Conservation (phyloP, 2,797 vertebrate species). For the Bovichtus variegatus region DNA sequence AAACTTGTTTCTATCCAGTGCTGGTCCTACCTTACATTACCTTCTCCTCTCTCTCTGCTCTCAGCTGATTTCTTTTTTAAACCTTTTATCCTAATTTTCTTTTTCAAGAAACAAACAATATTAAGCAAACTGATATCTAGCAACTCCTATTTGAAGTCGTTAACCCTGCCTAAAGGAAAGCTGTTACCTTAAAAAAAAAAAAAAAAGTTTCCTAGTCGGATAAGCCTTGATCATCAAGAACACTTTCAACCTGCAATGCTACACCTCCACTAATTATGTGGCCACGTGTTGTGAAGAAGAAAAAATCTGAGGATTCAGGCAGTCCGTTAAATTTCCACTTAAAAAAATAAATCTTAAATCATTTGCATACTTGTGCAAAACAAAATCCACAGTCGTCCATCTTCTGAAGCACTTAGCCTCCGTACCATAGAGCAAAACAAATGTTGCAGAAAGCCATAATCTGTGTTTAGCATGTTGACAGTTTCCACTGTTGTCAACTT, state of each 20-base stretch:
- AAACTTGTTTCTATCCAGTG: slow-evolving; percentile 18
- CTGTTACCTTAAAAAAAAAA: slow-evolving; percentile 39
- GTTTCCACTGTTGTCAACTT: too few relatives aligned
- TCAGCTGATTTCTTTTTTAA: slow-evolving; percentile 36
- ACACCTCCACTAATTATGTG: slow-evolving; percentile 60
- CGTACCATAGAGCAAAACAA: slow-evolving; percentile 18
- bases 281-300: slow-evolving; percentile 45
- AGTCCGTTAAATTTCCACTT: slow-evolving; percentile 18
- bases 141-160: slow-evolving; percentile 58
- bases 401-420: slow-evolving; percentile 22
- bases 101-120: slow-evolving; percentile 39
- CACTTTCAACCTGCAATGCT: slow-evolving; percentile 45
- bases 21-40: slow-evolving; percentile 18
- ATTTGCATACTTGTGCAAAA: slow-evolving; percentile 57
- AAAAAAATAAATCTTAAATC: slow-evolving; percentile 23
- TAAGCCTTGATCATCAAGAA: slow-evolving; percentile 58
- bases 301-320: slow-evolving; percentile 20
- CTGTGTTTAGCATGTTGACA: neutral
- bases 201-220: slow-evolving; percentile 52
- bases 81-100: slow-evolving; percentile 19
- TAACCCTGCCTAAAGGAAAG: slow-evolving; percentile 55
- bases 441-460: neutral
- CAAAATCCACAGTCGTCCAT: slow-evolving; percentile 32
- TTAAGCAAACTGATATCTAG: slow-evolving; percentile 44
- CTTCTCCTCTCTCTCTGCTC: neutral